Evolutionary conservation across 2,797 vertebrate genomes (phyloP), one percentile per base, ranked within the genome.

Genomic region (Zalophus californianus): DNA sequence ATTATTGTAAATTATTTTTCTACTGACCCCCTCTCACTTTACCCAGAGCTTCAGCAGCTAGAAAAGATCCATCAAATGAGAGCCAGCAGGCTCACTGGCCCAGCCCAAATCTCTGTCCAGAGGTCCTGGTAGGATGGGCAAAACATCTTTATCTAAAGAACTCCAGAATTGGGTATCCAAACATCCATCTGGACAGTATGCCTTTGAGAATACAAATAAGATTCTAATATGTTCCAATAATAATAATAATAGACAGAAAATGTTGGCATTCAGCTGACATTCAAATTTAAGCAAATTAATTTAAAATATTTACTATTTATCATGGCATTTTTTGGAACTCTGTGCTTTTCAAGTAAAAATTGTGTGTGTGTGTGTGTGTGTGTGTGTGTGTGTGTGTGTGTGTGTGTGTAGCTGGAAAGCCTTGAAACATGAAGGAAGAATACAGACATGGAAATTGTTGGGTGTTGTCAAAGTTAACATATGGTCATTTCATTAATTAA

Each of bases 31-130:
- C 64, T 60, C 27, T 58, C 52, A 94, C 0, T 98, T 98, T 97
- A 97, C 97, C 96, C 96, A 98, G 94, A 98, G 58, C 23, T 90
- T 88, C 18, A 93, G 95, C 91, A 98, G 83, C 92, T 98, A 98
- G 0, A 35, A 91, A 90, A 96, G 93, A 84, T 94, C 99, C 87
- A 99, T 99, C 97, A 99, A 99, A 96, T 99, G 99, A 98, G 99
- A 99, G 89, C 99, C 99, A 4, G 96, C 98, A 18, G 99, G 99
- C 88, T 96, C 98, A 79, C 98, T 98, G 0, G 93, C 99, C 0
- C 95, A 99, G 86, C 97, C 92, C 0, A 98, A 99, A 88, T 79
- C 98, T 82, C 86, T 97, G 58, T 96, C 93, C 3, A 73, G 86
- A 0, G 7, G 72, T 3, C 56, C 58, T 0, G 64, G 73, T 0